A percentile compares a stretch with the other conserved stretches of the same genome.
Evolutionary conservation across 2,888 invertebrate genomes (phyloP).

Genomic region (Eupithecia vulgata): DNA sequence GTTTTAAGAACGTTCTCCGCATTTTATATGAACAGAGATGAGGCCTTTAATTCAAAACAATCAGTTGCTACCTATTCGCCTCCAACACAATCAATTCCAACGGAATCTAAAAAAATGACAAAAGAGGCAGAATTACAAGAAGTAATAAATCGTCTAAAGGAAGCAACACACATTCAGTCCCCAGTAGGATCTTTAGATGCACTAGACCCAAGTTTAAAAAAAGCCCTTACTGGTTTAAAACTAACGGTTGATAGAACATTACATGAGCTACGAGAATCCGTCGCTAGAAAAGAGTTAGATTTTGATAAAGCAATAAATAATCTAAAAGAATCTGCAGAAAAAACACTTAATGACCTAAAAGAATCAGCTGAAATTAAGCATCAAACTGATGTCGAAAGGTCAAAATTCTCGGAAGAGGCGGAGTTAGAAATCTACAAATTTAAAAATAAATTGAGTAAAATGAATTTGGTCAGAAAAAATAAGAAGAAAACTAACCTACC

Average conservation of each 20-base stretch:
- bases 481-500: background rate
- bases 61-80: background rate
- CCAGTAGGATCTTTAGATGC: background rate
- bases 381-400: background rate
- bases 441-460: constrained; percentile 1
- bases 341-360: background rate
- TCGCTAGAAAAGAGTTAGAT: background rate
- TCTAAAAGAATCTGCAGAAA: background rate
- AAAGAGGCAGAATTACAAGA: background rate
- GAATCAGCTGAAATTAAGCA: background rate
- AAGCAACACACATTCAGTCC: background rate
- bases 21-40: background rate
- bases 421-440: background rate
- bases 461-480: background rate
- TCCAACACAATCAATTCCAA: background rate
- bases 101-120: background rate
- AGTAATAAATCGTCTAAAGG: background rate
- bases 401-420: background rate
- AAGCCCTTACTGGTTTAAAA: background rate
- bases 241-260: background rate
- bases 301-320: background rate
- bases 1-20: background rate
- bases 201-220: background rate
- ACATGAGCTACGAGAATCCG: background rate
- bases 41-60: background rate